Percentiles rank a stretch among this genome's conserved stretches.
phyloP scores from a whole-genome alignment of 2,888 invertebrate species.

The Conchocele bisecta region DNA sequence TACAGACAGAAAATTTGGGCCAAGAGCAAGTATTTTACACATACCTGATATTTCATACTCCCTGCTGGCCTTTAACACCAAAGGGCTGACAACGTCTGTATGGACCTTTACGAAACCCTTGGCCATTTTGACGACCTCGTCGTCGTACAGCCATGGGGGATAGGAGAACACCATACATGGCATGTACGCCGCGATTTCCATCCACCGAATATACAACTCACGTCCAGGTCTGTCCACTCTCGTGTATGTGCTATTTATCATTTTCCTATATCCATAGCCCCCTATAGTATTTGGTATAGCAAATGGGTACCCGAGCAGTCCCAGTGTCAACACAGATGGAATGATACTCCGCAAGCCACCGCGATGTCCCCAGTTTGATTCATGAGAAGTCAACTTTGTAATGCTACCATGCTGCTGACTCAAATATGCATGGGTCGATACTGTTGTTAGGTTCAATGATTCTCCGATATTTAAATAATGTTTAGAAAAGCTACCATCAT shows the following conservation, averaged over 20 bases:
- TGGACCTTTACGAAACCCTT: constrained; percentile 63
- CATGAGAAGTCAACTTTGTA: constrained; percentile 90
- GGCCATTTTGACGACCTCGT: constrained; percentile 82
- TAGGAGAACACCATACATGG: constrained; percentile 96
- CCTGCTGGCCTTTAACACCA: constrained; percentile 66
- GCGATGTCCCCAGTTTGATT: constrained; percentile 92
- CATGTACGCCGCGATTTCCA: constrained; percentile 93
- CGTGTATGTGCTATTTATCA: constrained; percentile 18
- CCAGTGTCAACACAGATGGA: constrained; percentile 87
- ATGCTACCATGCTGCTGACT: constrained; percentile 93
- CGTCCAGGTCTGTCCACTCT: constrained; percentile 70
- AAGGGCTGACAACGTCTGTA: constrained; percentile 53
- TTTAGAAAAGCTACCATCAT: constrained; percentile 60
- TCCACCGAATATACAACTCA: constrained; percentile 90
- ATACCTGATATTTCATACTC: constrained; percentile 65
- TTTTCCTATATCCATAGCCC: constrained; percentile 85
- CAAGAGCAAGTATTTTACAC: too few species aligned
- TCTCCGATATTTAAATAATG: constrained; percentile 84
- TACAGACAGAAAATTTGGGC: too few species aligned
- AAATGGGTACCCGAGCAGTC: constrained; percentile 93
- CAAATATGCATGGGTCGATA: constrained; percentile 90
- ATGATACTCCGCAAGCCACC: constrained; percentile 91
- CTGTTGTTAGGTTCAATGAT: constrained; percentile 86
- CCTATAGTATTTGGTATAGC: constrained; percentile 97
- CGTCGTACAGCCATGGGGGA: constrained; percentile 93